These are phyloP conservation scores for Entomyzon cyanotis DNA, from an alignment of 2,113 vertebrate species.

Conservation along the genomic window DNA sequence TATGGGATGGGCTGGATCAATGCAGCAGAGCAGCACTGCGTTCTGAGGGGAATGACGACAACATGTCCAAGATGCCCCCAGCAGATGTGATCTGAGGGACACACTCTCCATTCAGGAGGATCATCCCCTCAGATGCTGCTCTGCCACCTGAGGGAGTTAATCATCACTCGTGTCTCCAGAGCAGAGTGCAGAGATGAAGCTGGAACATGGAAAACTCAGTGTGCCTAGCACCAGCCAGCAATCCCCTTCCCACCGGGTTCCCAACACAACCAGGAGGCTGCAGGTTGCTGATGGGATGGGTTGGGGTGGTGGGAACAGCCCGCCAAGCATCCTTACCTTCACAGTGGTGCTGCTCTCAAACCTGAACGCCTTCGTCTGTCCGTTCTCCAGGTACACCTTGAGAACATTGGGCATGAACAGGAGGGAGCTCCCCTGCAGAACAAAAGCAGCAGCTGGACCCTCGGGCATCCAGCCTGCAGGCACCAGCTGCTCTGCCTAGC, in stretches of 20 bases:
- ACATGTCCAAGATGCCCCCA: background rate
- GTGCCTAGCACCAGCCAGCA: background rate
- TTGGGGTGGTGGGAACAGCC: background rate
- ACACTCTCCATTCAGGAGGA: background rate
- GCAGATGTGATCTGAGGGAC: background rate
- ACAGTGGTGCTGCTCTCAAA: constrained; percentile 91
- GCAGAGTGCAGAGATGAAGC: background rate
- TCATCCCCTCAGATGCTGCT: background rate
- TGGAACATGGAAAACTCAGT: background rate
- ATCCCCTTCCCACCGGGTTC: too few species aligned
- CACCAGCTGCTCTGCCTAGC: background rate
- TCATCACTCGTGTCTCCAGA: background rate
- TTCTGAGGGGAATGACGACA: background rate
- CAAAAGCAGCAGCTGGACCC: constrained; percentile 5
- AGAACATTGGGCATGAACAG: constrained; percentile 96
- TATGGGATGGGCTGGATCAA: background rate
- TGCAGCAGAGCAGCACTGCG: background rate
- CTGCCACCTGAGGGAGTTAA: background rate
- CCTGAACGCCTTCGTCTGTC: constrained; percentile 98
- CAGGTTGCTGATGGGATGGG: too few species aligned
- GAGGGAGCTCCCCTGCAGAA: constrained; percentile 91
- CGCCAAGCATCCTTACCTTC: constrained; percentile 79
- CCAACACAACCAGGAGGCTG: background rate
- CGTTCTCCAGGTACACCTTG: constrained; percentile 97
- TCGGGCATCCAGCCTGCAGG: fast-evolving